Base-by-base conservation (phyloP, 2,888 invertebrate genomes). In the Troides helena region DNA sequence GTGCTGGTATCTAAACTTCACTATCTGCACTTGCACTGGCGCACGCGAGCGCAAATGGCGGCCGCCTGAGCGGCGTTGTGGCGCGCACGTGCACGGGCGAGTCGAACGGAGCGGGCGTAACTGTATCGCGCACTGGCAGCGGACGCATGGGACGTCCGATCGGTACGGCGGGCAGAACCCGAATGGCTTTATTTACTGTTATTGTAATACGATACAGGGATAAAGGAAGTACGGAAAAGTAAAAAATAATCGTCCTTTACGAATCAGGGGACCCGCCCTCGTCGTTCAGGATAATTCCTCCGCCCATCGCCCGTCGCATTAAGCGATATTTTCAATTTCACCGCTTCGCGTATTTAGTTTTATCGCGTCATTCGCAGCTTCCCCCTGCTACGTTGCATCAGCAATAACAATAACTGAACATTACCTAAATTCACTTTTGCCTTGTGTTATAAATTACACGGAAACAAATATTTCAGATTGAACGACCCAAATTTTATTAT, bases 301-400 rank as follows among this genome's bases (percentile, higher is more conserved):
- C 70, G 39, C 58, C 36, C 66, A 30, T 39, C 66, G 57, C 63
- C 63, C 68, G 50, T 64, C 68, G 66, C 62, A 59, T 70, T 67
- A 67, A 63, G 70, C 62, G 62, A 70, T 67, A 67, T 70, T 70
- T 70, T 70, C 70, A 70, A 71, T 71, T 71, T 68, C 36, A 70
- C 62, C 77, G 78, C 76, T 77, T 78, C 59, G 66, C 58, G 66
- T 67, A 70, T 70, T 70, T 70, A 70, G 70, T 80, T 85, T 86
- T 87, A 87, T 88, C 84, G 83, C 81, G 86, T 87, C 87, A 85
- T 82, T 82, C 81, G 81, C 81, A 82, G 81, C 79, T 77, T 73
- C 77, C 74, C 30, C 72, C 75, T 79, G 79, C 82, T 86, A 85
- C 59, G 63, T 67, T 67, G 59, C 66, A 67, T 70, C 62, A 60